Conservation (phyloP, 2,888 invertebrate species). For the Pseudococcus viburni region DNA sequence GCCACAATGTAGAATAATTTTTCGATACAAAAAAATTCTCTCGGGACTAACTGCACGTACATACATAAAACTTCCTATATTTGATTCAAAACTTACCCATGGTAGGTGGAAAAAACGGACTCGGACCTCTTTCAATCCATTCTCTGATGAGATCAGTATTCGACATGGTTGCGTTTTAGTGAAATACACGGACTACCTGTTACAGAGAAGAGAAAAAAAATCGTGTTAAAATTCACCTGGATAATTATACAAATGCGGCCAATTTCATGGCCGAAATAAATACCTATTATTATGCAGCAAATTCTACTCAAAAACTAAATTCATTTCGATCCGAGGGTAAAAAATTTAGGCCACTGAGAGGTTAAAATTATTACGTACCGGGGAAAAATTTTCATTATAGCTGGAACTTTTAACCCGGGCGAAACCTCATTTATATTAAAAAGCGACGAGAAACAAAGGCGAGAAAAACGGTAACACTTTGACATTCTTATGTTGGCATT, state of each 20-base stretch:
- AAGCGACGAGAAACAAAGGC: conserved; percentile 4
- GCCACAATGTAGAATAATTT: no score
- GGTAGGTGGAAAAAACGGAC: conserved; percentile 20
- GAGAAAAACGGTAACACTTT: conserved; percentile 35
- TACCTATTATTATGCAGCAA: neutral
- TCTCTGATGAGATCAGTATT: conserved; percentile 59
- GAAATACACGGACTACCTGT: conserved; percentile 27
- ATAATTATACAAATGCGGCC: neutral
- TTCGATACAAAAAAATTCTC: no score
- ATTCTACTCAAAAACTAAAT: neutral
- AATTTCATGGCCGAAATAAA: neutral
- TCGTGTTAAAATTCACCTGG: neutral
- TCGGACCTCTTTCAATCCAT: conserved; percentile 41
- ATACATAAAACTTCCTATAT: neutral
- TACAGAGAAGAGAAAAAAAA: neutral
- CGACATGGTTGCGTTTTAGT: conserved; percentile 41
- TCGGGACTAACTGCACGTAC: no score
- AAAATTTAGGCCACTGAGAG: neutral
- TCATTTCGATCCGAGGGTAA: neutral
- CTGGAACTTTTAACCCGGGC: neutral
- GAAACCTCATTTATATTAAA: conserved; percentile 39
- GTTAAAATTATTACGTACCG: neutral
- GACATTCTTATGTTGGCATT: conserved; percentile 36
- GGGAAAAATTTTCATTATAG: conserved; percentile 29
- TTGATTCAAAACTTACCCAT: conserved; percentile 30